Conservation (phyloP, 2,888 invertebrate species). For the Cepaea hortensis region DNA sequence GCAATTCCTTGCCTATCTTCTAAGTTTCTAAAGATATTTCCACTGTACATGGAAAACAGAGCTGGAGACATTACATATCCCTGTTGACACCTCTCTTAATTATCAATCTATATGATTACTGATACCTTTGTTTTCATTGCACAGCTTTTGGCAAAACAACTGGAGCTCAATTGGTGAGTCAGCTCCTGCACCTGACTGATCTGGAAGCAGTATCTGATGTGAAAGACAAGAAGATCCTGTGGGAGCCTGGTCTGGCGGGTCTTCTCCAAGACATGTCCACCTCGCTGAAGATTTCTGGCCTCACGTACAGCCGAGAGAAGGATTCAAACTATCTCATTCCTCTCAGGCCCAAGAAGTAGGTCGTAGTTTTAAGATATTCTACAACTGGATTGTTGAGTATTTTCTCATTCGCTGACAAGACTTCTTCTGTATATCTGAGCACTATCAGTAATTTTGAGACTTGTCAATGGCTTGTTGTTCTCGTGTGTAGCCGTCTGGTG, state of each 20-base stretch:
- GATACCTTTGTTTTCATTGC: neutral
- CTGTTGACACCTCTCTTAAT: neutral
- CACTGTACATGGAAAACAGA: too few species aligned
- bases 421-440: too few species aligned
- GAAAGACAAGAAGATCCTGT: conserved; percentile 22
- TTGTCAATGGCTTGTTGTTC: too few species aligned
- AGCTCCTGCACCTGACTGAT: conserved; percentile 49
- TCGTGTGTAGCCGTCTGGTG: too few species aligned
- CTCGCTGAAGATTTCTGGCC: conserved; percentile 53
- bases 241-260: conserved; percentile 56
- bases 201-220: neutral
- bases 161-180: conserved; percentile 57
- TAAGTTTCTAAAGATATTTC: neutral
- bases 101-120: neutral
- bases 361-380: neutral
- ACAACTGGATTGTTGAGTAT: too few species aligned
- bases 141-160: conserved; percentile 8
- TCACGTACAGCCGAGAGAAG: conserved; percentile 61
- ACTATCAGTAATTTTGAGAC: too few species aligned
- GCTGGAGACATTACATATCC: too few species aligned
- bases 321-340: conserved; percentile 61
- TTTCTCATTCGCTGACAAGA: too few species aligned
- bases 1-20: neutral
- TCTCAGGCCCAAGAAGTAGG: conserved; percentile 52
- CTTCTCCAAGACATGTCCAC: conserved; percentile 61